Evolutionary conservation across 2,888 invertebrate species (phyloP).

Genomic region (Cephus runcator): DNA sequence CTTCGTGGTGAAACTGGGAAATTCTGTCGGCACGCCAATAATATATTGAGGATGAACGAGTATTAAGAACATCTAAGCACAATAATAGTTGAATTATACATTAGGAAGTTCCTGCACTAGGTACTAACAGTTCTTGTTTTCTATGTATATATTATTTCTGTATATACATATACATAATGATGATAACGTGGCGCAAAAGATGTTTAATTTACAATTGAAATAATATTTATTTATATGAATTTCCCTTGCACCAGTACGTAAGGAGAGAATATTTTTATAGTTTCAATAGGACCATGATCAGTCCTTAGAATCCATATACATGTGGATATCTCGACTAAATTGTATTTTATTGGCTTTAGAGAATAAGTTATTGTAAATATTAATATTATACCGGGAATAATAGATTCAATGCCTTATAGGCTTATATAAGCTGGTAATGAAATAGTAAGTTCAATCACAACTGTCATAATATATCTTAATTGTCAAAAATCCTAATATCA

Average conservation of each 20-base stretch:
- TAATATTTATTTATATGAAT: background rate
- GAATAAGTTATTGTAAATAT: background rate
- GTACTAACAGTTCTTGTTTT: background rate
- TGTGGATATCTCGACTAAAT: background rate
- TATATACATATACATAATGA: background rate
- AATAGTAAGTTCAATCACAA: background rate
- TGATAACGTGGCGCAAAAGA: background rate
- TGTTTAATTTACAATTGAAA: background rate
- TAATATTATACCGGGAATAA: background rate
- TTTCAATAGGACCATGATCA: background rate
- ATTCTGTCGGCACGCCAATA: background rate
- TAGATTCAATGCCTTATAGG: background rate
- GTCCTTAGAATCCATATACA: background rate
- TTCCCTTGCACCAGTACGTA: background rate
- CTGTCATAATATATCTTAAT: background rate
- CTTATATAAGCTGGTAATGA: background rate
- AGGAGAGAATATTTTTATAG: background rate
- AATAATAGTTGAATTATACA: background rate
- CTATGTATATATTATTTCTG: background rate
- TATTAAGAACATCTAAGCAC: background rate
- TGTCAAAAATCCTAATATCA: background rate
- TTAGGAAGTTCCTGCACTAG: background rate
- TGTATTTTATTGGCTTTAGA: background rate
- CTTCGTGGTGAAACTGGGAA: background rate
- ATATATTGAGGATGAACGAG: background rate